phyloP scores from a whole-genome alignment of 2,888 invertebrate species.

The Lamellibrachia columna region DNA sequence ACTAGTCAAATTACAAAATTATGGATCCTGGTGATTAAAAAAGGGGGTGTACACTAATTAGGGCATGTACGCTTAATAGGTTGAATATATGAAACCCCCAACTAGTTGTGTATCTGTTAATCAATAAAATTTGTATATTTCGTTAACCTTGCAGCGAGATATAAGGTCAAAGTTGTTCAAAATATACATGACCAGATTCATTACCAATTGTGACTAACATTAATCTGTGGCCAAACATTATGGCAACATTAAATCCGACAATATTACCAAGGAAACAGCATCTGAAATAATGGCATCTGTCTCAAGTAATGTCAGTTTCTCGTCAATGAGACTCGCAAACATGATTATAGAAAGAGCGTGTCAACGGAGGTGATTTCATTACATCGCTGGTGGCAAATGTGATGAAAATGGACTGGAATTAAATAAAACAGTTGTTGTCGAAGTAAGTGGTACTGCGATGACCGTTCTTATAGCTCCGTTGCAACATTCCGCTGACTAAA shows the following conservation, averaged over 20 bases:
- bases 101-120: too few relatives aligned
- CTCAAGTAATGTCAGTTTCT: not conserved
- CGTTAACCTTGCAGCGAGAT: too few relatives aligned
- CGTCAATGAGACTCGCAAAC: not conserved
- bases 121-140: too few relatives aligned
- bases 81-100: too few relatives aligned
- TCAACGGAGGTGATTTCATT: not conserved
- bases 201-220: not conserved
- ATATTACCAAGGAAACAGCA: not conserved
- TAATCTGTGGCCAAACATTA: not conserved
- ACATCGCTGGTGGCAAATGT: not conserved
- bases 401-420: conserved; percentile 1
- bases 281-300: not conserved
- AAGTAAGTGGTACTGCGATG: not conserved
- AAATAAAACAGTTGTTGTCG: not conserved
- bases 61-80: too few relatives aligned
- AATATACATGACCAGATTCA: not conserved
- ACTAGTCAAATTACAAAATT: too few relatives aligned
- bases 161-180: too few relatives aligned
- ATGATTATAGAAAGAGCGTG: not conserved
- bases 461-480: not conserved
- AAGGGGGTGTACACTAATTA: too few relatives aligned
- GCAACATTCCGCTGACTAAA: not conserved
- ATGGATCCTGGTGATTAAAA: too few relatives aligned
- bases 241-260: not conserved